A percentile compares a stretch with the other conserved stretches of the same genome.
These are phyloP conservation scores for Montipora cactus DNA, from an alignment of 64 coral and sea anemone species.

Conservation along the genomic window DNA sequence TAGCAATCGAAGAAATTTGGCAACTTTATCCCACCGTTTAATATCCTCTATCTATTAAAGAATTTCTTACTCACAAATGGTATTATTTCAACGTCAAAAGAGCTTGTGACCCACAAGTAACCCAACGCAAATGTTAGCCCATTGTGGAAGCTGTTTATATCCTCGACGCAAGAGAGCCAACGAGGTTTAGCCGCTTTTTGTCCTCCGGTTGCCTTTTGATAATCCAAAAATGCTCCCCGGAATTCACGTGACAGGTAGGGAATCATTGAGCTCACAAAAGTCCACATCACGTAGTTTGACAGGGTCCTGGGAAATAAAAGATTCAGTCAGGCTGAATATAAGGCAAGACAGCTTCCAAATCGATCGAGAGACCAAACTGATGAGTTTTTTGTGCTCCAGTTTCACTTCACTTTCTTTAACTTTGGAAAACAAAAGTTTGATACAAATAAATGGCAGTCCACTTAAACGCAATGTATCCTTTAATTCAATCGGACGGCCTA, in stretches of 20 bases:
- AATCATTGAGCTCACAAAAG: background rate
- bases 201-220: conserved; percentile 24
- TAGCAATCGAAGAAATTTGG: too few relatives aligned
- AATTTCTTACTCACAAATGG: background rate
- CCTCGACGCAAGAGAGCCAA: conserved; percentile 37
- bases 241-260: conserved; percentile 50
- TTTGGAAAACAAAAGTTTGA: too few relatives aligned
- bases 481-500: too few relatives aligned
- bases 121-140: conserved; percentile 49
- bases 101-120: conserved; percentile 47
- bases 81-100: conserved; percentile 34
- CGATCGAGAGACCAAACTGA: too few relatives aligned
- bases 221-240: conserved; percentile 22
- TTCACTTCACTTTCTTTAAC: too few relatives aligned
- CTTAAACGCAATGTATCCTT: too few relatives aligned
- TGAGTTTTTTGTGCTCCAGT: too few relatives aligned
- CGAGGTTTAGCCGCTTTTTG: conserved; percentile 20
- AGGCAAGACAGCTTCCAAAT: background rate
- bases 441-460: too few relatives aligned
- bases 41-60: too few relatives aligned
- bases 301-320: conserved; percentile 16
- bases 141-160: background rate
- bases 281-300: conserved; percentile 69
- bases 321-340: background rate
- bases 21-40: too few relatives aligned